A percentile compares a stretch with the other conserved stretches of the same genome.
phyloP scores from a whole-genome alignment of 2,797 vertebrate genomes.

The Cyprinella venusta region DNA sequence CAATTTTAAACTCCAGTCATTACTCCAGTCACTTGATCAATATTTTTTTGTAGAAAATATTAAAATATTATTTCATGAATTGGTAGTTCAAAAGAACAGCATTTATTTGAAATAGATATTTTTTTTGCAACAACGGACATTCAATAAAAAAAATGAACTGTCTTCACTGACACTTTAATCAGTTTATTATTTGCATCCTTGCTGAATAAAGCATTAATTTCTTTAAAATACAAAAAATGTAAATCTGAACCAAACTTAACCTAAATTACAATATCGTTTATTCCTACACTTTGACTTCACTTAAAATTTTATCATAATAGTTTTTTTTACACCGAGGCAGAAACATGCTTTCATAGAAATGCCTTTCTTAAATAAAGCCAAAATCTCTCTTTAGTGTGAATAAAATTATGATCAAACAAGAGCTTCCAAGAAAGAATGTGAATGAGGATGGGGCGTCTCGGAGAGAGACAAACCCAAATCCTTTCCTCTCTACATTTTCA shows the following conservation, averaged over 20 bases:
- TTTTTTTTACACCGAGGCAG: neutral
- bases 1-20: neutral
- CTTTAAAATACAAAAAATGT: neutral
- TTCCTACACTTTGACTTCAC: neutral
- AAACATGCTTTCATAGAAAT: neutral
- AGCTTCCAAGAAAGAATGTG: slow-evolving; percentile 2
- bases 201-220: neutral
- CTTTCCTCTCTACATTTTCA: slow-evolving; percentile 23
- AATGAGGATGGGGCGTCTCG: slow-evolving; percentile 60
- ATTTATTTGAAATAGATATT: neutral
- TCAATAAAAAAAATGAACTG: too few species aligned
- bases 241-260: neutral
- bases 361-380: neutral
- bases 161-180: neutral
- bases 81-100: neutral
- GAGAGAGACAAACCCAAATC: slow-evolving; percentile 66
- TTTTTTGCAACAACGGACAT: too few species aligned
- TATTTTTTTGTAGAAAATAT: neutral
- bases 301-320: neutral
- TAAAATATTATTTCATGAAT: neutral
- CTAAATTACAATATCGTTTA: neutral
- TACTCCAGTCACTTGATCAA: neutral
- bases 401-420: slow-evolving; percentile 4
- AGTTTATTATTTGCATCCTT: neutral
- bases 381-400: slow-evolving; percentile 4